Conservation (phyloP, 2,888 invertebrate species). For the Agrotis clavis region DNA sequence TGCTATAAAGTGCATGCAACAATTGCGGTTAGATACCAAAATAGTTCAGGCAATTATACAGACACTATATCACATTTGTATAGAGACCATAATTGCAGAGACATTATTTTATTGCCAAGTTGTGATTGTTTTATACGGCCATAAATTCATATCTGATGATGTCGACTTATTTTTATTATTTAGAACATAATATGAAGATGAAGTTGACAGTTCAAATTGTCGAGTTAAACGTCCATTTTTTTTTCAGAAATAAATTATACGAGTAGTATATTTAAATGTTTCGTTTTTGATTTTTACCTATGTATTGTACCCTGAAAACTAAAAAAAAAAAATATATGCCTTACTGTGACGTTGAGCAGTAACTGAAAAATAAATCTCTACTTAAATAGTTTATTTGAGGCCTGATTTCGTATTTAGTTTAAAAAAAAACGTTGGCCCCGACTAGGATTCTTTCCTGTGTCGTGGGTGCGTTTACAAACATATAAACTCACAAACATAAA, state of each 20-base stretch:
- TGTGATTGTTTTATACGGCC: conserved; percentile 44
- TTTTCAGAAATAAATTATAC: conserved; percentile 58
- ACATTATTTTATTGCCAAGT: conserved; percentile 23
- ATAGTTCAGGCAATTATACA: conserved; percentile 39
- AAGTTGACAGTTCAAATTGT: conserved; percentile 42
- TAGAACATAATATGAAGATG: conserved; percentile 42
- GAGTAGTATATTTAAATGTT: conserved; percentile 23
- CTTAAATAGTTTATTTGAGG: too few species aligned
- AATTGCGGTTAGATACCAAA: conserved; percentile 36
- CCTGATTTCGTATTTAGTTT: too few species aligned
- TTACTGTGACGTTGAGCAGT: too few species aligned
- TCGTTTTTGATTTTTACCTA: conserved; percentile 6
- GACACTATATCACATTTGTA: conserved; percentile 21
- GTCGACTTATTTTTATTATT: conserved; percentile 59
- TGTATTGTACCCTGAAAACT: not conserved
- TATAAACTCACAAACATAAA: too few species aligned
- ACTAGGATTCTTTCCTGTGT: too few species aligned
- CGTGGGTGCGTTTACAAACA: too few species aligned
- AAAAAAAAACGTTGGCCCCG: too few species aligned
- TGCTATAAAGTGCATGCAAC: conserved; percentile 34
- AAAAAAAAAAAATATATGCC: not conserved
- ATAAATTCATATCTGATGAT: conserved; percentile 46
- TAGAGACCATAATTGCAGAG: conserved; percentile 33
- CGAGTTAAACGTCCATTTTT: conserved; percentile 27
- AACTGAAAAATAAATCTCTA: too few species aligned